Conservation (phyloP, 2,113 vertebrate species). For the Spilogale gracilis region DNA sequence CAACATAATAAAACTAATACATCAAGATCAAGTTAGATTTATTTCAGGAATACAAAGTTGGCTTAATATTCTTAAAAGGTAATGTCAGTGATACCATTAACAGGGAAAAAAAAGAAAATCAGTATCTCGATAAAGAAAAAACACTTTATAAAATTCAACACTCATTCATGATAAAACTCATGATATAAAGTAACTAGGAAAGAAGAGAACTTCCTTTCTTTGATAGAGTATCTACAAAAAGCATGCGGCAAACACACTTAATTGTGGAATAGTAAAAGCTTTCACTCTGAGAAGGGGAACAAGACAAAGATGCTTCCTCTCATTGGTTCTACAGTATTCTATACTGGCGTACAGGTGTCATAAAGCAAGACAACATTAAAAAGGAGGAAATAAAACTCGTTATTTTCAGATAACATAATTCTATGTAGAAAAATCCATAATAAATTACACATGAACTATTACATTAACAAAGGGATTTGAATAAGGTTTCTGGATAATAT, state of each 20-base stretch:
- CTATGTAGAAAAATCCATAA: not conserved
- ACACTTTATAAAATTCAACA: slow-evolving; percentile 49
- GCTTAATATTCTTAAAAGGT: not conserved
- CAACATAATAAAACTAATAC: slow-evolving; percentile 38
- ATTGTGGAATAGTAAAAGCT: not conserved
- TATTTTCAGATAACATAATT: not conserved
- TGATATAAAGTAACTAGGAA: not conserved
- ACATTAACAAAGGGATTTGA: not conserved
- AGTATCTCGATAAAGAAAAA: not conserved
- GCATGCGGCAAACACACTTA: not conserved
- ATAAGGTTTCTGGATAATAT: not conserved
- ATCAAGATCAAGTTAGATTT: slow-evolving; percentile 10
- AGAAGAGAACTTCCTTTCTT: not conserved
- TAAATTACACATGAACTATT: not conserved
- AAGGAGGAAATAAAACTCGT: not conserved
- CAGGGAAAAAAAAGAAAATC: not conserved
- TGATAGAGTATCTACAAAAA: not conserved
- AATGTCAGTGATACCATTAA: not conserved
- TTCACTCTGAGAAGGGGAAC: not conserved
- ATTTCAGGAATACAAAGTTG: slow-evolving; percentile 45
- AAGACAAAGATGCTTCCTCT: not conserved
- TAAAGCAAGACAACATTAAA: not conserved
- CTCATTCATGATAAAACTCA: slow-evolving; percentile 32
- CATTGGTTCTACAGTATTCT: not conserved
- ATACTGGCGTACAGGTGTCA: not conserved